Evolutionary conservation across 2,113 vertebrate genomes (phyloP).

Genomic region (Alexandromys fortis): DNA sequence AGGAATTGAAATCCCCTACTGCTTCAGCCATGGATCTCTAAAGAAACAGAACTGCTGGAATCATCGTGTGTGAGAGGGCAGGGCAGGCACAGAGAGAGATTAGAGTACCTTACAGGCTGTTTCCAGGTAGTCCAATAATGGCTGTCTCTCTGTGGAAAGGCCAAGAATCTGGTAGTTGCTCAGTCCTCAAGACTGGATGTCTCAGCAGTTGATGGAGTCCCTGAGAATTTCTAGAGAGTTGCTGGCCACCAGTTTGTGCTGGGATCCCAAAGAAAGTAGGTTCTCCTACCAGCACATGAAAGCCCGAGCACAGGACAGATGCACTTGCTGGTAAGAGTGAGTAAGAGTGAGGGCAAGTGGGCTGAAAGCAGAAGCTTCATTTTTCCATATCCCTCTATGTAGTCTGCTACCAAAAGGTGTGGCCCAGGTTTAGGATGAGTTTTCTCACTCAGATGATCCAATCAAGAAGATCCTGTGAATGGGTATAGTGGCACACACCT

Average conservation of each 20-base stretch:
- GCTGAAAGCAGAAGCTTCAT: background rate
- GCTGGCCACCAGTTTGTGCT: background rate
- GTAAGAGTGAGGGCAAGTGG: background rate
- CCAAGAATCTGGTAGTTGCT: background rate
- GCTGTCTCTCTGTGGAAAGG: background rate
- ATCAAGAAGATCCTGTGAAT: background rate
- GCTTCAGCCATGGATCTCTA: background rate
- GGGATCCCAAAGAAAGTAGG: background rate
- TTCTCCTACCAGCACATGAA: background rate
- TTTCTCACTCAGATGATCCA: background rate
- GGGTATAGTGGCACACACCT: background rate
- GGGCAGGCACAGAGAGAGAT: background rate
- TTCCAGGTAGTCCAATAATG: background rate
- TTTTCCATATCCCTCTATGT: background rate
- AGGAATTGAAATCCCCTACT: background rate
- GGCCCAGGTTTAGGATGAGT: background rate
- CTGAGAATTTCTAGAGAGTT: background rate
- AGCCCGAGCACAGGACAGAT: background rate
- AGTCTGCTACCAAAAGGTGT: background rate
- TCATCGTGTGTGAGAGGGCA: background rate
- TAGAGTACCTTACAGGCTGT: background rate
- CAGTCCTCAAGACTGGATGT: background rate
- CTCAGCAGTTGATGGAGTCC: background rate
- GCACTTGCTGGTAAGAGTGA: background rate
- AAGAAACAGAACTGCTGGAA: background rate